phyloP scores from a whole-genome alignment of 2,888 invertebrate species.

The Drosophila mettleri region DNA sequence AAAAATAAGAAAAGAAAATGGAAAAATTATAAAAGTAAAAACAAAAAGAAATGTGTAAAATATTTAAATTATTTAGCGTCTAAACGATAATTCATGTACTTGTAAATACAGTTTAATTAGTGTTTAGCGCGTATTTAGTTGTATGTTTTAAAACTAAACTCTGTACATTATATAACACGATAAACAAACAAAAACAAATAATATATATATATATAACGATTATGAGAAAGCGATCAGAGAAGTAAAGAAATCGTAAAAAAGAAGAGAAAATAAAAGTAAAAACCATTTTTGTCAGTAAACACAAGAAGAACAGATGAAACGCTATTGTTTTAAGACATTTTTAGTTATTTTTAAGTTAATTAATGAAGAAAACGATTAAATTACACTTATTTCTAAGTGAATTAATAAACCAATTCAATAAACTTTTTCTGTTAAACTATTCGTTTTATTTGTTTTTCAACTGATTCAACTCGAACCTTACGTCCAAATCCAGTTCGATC shows the following conservation, averaged over 20 bases:
- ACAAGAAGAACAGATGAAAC: conserved; percentile 63
- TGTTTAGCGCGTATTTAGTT: conserved; percentile 79
- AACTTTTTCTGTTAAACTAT: conserved; percentile 63
- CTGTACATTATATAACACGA: conserved; percentile 76
- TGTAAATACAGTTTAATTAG: conserved; percentile 76
- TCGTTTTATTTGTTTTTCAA: conserved; percentile 41
- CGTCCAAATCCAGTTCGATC: conserved; percentile 24
- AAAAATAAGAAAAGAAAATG: conserved; percentile 16
- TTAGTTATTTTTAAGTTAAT: conserved; percentile 81
- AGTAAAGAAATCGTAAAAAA: conserved; percentile 45
- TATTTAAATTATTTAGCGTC: conserved; percentile 78
- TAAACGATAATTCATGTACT: conserved; percentile 64
- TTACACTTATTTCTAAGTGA: conserved; percentile 76
- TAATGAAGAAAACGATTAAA: conserved; percentile 74
- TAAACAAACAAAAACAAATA: conserved; percentile 42
- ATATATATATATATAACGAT: conserved; percentile 37
- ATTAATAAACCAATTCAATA: conserved; percentile 69
- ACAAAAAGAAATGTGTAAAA: conserved; percentile 59
- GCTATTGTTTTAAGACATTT: conserved; percentile 78
- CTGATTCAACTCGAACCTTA: conserved; percentile 7
- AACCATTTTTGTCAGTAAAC: conserved; percentile 56
- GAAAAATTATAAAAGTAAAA: conserved; percentile 1
- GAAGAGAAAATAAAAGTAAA: conserved; percentile 29
- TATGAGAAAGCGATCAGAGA: conserved; percentile 43
- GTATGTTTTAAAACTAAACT: conserved; percentile 77